Evolutionary conservation across 2,888 invertebrate genomes (phyloP).

Genomic region (Apoda limacodes): DNA sequence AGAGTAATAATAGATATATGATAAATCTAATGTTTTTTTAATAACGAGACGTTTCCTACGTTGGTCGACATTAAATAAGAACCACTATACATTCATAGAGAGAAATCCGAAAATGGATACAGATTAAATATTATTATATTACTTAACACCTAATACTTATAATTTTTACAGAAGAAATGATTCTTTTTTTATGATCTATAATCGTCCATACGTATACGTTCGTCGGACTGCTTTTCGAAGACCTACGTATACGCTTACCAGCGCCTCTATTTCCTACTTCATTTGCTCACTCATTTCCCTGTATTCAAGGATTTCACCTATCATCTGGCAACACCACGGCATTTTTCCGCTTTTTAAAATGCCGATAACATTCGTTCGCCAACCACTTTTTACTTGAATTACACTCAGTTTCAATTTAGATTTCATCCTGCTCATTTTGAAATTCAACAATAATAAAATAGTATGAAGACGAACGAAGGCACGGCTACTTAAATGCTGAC

Average conservation of each 20-base stretch:
- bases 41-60: slow-evolving; percentile 66
- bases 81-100: slow-evolving; percentile 69
- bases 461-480: slow-evolving; percentile 64
- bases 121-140: slow-evolving; percentile 67
- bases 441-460: too few relatives aligned
- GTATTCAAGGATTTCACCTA: slow-evolving; percentile 39
- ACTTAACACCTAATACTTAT: slow-evolving; percentile 63
- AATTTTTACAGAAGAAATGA: slow-evolving; percentile 64
- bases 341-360: slow-evolving; percentile 18
- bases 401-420: slow-evolving; percentile 23
- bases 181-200: slow-evolving; percentile 59
- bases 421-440: too few relatives aligned
- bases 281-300: slow-evolving; percentile 46
- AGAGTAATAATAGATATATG: slow-evolving; percentile 51
- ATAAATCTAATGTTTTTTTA: slow-evolving; percentile 68
- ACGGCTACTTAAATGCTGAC: slow-evolving; percentile 62
- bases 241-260: slow-evolving; percentile 45
- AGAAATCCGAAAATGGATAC: slow-evolving; percentile 69
- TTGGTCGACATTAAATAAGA: slow-evolving; percentile 70
- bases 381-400: slow-evolving; percentile 22
- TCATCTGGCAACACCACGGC: slow-evolving; percentile 20
- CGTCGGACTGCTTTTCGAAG: slow-evolving; percentile 62
- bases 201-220: slow-evolving; percentile 67
- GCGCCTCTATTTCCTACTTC: slow-evolving; percentile 34
- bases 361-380: slow-evolving; percentile 10